Base-by-base conservation (phyloP, 2,797 vertebrate genomes). In the Pteropus rufus region DNA sequence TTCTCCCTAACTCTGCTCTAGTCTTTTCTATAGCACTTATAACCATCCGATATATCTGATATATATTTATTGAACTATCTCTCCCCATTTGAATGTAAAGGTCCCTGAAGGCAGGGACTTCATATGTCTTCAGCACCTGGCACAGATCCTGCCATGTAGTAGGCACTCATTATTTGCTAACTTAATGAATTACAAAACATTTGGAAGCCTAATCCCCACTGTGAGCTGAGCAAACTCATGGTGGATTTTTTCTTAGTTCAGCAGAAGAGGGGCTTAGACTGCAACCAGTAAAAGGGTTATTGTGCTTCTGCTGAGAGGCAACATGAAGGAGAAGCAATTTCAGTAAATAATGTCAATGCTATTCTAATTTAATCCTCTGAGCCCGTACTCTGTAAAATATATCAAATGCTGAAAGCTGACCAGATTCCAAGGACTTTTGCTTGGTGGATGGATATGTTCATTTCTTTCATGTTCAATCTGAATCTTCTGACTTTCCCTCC, bases 381-480 rank as follows among this genome's bases (percentile, higher is more conserved):
- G 9, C 16, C 56, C 10, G 44, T 83, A 62, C 8, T 52, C 64
- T 67, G 5, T 72, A 62, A 14, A 80, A 87, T 82, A 69, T 86
- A 65, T 58, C n/a, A 91, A 60, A 60, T 91, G 93, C 36, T 85
- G n/a, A 91, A 91, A 94, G 39, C 83, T 83, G 46, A 58, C 26
- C n/a, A 69, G 46, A 83, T 60, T 87, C 64, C 24, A 93, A 82
- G 24, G 19, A 44, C 52, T 92, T 95, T 65, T 77, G 29, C 36
- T 76, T 64, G 44, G 39, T 92, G 11, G 24, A 52, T 86, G n/a
- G 92, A 72, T 69, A 82, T 77, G 36, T 94, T 81, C 41, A 52
- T 79, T 94, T 94, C 70, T 95, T 96, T 84, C 62, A 65, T 82
- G 15, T 90, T 72, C 39, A 82, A 8, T 90, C 49, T 94, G 89